Base-by-base conservation (phyloP, 53 echinoderm and acorn worm species). In the Crossaster papposus region DNA sequence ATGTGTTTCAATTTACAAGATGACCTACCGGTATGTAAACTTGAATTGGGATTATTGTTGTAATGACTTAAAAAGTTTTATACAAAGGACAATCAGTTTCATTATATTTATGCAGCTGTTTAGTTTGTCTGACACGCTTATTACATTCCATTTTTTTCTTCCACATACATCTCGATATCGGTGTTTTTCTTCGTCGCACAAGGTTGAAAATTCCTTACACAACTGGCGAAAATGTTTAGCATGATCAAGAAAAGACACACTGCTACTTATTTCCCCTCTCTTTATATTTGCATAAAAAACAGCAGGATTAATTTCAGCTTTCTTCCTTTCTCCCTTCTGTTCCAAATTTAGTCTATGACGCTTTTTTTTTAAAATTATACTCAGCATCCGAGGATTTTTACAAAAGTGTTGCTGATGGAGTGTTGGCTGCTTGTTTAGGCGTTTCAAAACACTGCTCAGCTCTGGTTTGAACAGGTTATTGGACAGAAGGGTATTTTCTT, bases 371-470 rank as follows among this genome's bases (percentile, higher is more conserved):
- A 37, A 14, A 18, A 78, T 51, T 4, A 78, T 50, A 51, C 50
- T 78, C 2, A 51, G n/a, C 78, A 78, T 78, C 8, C 78, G 78
- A 24, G 78, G 22, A 51, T 78, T 78, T 78, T 78, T 78, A n/a
- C 78, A 20, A 24, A 78, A 78, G 29, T 78, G 78, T 24, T 78
- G 78, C n/a, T 78, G 22, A 51, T 51, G 52, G 17, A 74, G 74
- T 14, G 74, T 74, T 74, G 34, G 74, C 30, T 74, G 14, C 74
- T 74, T 3, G 28, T 33, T 34, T 35, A 74, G 2, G 8, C 8
- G 33, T 34, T 14, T 14, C 30, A 74, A 34, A 8, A 35, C 30
- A 36, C 35, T 74, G 4, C 14, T 74, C 8, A 74, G 34, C 6
- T 74, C 74, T 33, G 74, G 74, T 20, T 35, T 33, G 74, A 30